phyloP scores from a whole-genome alignment of 2,888 invertebrate genomes.

The Spodoptera picta region DNA sequence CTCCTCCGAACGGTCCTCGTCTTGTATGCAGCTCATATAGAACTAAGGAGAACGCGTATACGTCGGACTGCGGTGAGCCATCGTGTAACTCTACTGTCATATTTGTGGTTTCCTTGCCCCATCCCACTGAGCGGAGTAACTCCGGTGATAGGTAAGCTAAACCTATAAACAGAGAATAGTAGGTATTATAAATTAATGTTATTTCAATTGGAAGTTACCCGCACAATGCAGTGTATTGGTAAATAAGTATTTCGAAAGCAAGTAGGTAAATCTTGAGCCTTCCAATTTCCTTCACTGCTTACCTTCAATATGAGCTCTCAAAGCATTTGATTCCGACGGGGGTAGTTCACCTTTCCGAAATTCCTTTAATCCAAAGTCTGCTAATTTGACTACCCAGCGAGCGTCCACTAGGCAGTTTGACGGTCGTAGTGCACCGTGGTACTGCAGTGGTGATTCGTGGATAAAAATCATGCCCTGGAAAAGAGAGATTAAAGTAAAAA shows the following conservation, averaged over 20 bases:
- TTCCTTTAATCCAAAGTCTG: slow-evolving; percentile 96
- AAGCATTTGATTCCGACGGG: slow-evolving; percentile 88
- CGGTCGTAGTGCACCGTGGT: slow-evolving; percentile 96
- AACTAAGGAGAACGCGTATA: slow-evolving; percentile 96
- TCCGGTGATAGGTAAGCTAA: slow-evolving; percentile 95
- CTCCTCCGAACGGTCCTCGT: slow-evolving; percentile 94
- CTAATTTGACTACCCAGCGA: slow-evolving; percentile 97
- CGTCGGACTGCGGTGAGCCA: slow-evolving; percentile 93
- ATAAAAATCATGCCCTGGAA: slow-evolving; percentile 95
- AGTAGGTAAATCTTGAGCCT: too few relatives aligned
- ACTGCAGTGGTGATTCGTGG: slow-evolving; percentile 95
- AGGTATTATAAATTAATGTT: too few relatives aligned
- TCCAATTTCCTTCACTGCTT: slow-evolving; percentile 64
- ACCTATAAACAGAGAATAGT: slow-evolving; percentile 78
- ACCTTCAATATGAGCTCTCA: slow-evolving; percentile 92
- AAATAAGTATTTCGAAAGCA: too few relatives aligned
- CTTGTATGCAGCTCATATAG: slow-evolving; percentile 96
- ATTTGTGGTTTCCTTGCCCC: slow-evolving; percentile 74
- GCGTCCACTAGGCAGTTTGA: slow-evolving; percentile 98
- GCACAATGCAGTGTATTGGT: too few relatives aligned
- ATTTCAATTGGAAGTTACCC: too few relatives aligned
- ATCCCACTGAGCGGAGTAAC: slow-evolving; percentile 88
- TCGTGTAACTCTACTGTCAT: slow-evolving; percentile 71
- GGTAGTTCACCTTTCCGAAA: slow-evolving; percentile 94
- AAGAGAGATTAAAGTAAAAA: background rate